phyloP scores from a whole-genome alignment of 2,113 vertebrate genomes.

The Tetraodon nigroviridis region DNA sequence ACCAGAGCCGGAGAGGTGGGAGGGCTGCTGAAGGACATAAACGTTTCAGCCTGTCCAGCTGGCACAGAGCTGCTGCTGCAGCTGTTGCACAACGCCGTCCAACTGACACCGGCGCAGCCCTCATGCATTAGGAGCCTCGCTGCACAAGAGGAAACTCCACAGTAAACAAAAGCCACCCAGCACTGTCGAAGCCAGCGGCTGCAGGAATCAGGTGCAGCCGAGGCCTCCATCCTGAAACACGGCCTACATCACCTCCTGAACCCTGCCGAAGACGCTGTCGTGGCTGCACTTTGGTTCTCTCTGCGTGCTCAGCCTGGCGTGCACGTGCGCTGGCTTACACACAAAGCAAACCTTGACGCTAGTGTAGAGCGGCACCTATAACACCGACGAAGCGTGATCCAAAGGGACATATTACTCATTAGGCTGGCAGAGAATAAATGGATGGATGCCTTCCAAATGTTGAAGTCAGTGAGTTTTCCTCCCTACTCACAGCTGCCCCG shows the following conservation, averaged over 20 bases:
- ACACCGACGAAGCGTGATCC: constrained; percentile 37
- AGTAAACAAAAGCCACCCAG: constrained; percentile 20
- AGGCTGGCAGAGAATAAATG: constrained; percentile 64
- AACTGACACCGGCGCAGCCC: constrained; percentile 24
- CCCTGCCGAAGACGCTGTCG: neutral
- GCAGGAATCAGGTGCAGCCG: neutral
- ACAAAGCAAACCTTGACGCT: constrained; percentile 1
- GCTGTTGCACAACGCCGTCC: constrained; percentile 57
- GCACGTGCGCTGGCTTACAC: constrained; percentile 8
- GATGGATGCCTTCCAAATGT: constrained; percentile 64
- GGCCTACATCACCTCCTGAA: neutral
- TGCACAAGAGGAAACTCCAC: constrained; percentile 26
- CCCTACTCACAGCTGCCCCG: constrained; percentile 48
- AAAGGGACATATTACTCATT: constrained; percentile 67
- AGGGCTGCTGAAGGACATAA: constrained; percentile 33
- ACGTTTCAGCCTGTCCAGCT: constrained; percentile 57
- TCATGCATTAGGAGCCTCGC: constrained; percentile 19
- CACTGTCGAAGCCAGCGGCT: neutral
- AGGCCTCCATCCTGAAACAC: neutral
- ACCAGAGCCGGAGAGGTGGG: constrained; percentile 32
- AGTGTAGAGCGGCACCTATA: constrained; percentile 3
- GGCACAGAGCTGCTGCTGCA: constrained; percentile 52
- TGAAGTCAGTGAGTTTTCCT: constrained; percentile 68
- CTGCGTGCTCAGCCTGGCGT: no score
- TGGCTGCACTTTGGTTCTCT: neutral